These are phyloP conservation scores for Hyperoodon ampullatus DNA, from an alignment of 2,113 vertebrate genomes.

Conservation along the genomic window DNA sequence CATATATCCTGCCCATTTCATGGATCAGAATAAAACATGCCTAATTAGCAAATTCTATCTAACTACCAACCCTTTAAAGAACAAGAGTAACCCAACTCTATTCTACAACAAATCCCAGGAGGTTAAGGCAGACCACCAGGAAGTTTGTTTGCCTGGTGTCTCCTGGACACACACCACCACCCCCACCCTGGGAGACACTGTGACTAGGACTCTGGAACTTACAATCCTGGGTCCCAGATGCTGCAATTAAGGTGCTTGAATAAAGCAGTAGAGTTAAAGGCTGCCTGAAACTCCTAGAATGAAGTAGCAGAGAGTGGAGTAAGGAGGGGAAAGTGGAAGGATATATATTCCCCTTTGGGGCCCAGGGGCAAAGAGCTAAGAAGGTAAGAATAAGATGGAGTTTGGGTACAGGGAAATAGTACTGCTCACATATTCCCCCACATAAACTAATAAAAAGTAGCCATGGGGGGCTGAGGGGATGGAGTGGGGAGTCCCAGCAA, in stretches of 20 bases:
- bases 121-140: neutral
- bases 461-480: neutral
- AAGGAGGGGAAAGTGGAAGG: neutral
- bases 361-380: neutral
- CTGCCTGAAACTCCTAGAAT: neutral
- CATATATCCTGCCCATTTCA: neutral
- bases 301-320: neutral
- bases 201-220: constrained; percentile 9
- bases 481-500: neutral
- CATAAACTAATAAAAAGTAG: constrained; percentile 15
- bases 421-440: neutral
- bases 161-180: neutral
- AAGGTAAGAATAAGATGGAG: neutral
- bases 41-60: neutral
- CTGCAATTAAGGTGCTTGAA: constrained; percentile 36
- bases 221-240: neutral
- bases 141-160: neutral
- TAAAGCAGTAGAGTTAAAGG: neutral
- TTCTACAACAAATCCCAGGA: neutral
- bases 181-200: neutral
- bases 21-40: constrained; percentile 15
- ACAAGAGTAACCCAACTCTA: neutral
- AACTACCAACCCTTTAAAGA: constrained; percentile 1
- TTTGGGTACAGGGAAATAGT: neutral
- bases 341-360: neutral